Percentiles rank a stretch among this genome's conserved stretches.
phyloP scores from a whole-genome alignment of 2,113 vertebrate genomes.

The Tringa solitaria region DNA sequence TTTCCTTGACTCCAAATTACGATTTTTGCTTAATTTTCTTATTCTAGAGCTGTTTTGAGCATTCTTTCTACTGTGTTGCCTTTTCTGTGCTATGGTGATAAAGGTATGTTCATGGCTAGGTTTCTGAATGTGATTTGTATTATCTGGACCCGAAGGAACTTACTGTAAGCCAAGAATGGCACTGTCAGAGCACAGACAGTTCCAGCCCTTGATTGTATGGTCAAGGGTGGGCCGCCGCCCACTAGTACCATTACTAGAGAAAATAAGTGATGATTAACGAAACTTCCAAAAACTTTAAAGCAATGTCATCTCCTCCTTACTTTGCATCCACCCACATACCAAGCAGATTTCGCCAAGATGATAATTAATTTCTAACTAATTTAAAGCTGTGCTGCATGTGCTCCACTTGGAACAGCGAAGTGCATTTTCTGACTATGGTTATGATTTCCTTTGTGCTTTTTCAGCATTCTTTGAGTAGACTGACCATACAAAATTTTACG shows the following conservation, averaged over 20 bases:
- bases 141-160: background rate
- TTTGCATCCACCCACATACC: background rate
- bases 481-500: background rate
- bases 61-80: background rate
- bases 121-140: background rate
- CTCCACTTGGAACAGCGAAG: background rate
- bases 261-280: background rate
- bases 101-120: background rate
- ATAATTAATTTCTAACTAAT: background rate
- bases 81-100: background rate
- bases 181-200: background rate
- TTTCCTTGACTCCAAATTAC: background rate
- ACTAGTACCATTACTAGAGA: background rate
- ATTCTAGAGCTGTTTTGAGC: background rate
- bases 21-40: background rate
- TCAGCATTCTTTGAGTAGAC: background rate
- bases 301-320: background rate
- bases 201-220: accelerated
- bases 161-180: background rate
- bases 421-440: background rate
- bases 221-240: background rate
- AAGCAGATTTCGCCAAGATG: background rate
- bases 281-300: background rate
- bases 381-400: background rate
- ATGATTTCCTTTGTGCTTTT: background rate